phyloP scores from a whole-genome alignment of 2,113 vertebrate genomes.

The Malurus melanocephalus region DNA sequence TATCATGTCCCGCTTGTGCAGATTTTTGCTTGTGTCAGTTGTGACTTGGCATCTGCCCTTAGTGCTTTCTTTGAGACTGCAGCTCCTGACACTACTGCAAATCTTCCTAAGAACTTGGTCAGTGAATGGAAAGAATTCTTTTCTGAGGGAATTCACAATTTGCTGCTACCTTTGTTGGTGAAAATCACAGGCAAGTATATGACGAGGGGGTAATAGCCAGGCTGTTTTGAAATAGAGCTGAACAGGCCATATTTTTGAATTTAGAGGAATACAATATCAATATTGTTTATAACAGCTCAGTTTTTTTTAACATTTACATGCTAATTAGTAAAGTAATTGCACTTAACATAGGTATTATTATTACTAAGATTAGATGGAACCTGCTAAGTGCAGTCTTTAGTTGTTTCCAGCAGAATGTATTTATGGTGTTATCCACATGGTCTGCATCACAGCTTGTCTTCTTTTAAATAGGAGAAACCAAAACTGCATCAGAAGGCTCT shows the following conservation, averaged over 20 bases:
- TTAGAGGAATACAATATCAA: background rate
- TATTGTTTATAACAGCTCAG: background rate
- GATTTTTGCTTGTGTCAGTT: conserved; percentile 86
- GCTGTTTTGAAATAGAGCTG: background rate
- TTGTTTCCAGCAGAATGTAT: background rate
- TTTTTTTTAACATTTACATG: background rate
- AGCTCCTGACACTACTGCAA: conserved; percentile 62
- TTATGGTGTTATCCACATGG: background rate
- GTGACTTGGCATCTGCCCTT: conserved; percentile 80
- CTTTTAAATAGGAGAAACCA: conserved; percentile 60
- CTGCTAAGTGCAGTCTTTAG: background rate
- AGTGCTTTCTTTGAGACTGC: conserved; percentile 81
- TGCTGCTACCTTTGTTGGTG: conserved; percentile 87
- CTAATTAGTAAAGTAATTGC: background rate
- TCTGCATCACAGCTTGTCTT: background rate
- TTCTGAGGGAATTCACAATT: conserved; percentile 85
- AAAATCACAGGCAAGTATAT: conserved; percentile 82
- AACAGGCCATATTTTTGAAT: background rate
- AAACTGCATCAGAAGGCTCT: conserved; percentile 62
- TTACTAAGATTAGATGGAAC: background rate
- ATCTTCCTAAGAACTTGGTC: conserved; percentile 80
- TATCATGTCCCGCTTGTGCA: conserved; percentile 85
- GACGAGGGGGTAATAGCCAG: background rate
- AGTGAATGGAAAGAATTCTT: conserved; percentile 95
- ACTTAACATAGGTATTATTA: background rate